phyloP scores from a whole-genome alignment of 2,888 invertebrate genomes.

The Punctoribates punctum region DNA sequence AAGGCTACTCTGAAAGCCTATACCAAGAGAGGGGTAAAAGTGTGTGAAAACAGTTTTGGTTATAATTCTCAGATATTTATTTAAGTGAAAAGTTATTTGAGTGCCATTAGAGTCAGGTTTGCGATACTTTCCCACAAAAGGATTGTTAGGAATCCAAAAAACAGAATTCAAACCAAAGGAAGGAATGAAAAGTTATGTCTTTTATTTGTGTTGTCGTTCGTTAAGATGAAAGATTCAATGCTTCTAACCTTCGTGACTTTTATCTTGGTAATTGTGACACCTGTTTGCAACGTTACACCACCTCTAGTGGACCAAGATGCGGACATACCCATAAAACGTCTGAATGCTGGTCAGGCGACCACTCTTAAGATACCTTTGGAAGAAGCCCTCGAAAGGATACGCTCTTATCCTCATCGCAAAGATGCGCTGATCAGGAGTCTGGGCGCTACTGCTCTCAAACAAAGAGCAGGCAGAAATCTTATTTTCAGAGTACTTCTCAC shows the following conservation, averaged over 20 bases:
- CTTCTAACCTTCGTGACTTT: neutral
- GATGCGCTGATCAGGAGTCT: constrained; percentile 41
- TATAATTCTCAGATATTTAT: too few species aligned
- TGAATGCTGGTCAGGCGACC: constrained; percentile 39
- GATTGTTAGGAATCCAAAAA: too few species aligned
- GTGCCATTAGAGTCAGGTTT: too few species aligned
- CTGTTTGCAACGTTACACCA: neutral
- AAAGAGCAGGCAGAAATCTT: constrained; percentile 42
- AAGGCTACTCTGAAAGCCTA: too few species aligned
- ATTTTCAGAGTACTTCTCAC: constrained; percentile 42
- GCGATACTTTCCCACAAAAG: too few species aligned
- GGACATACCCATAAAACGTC: constrained; percentile 40
- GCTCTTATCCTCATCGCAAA: constrained; percentile 39
- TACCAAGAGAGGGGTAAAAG: too few species aligned
- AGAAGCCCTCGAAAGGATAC: constrained; percentile 37
- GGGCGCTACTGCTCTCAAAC: constrained; percentile 41
- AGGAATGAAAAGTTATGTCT: constrained; percentile 6
- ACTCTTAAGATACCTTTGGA: constrained; percentile 38
- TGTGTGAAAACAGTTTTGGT: too few species aligned
- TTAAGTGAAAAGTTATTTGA: too few species aligned
- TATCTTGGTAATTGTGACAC: neutral
- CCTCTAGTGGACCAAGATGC: constrained; percentile 26
- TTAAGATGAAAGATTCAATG: neutral
- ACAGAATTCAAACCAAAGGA: too few species aligned
- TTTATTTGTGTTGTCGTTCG: neutral